A percentile compares a stretch with the other conserved stretches of the same genome.
Evolutionary conservation across 2,888 invertebrate genomes (phyloP).

Genomic region (Lasioglossum zephyrum): DNA sequence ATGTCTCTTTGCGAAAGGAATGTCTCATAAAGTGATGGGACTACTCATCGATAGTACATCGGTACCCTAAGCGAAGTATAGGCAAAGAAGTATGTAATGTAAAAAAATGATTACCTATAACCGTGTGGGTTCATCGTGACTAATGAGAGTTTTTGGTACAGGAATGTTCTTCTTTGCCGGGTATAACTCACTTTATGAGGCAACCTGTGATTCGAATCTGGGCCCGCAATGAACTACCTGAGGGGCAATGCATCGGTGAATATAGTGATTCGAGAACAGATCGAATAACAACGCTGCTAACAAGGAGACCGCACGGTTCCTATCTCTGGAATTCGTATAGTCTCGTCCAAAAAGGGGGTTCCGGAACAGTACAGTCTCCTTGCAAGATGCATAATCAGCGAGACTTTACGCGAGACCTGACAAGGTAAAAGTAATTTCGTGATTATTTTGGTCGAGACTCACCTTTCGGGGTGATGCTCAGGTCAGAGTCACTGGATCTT

Average conservation of each 20-base stretch:
- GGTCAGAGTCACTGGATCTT: constrained; percentile 96
- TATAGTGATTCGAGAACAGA: neutral
- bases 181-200: constrained; percentile 44
- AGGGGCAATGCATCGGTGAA: constrained; percentile 27
- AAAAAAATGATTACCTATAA: constrained; percentile 42
- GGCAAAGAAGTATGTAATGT: constrained; percentile 15
- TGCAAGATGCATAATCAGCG: neutral
- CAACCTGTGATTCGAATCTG: constrained; percentile 36
- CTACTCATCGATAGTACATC: neutral
- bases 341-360: neutral
- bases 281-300: neutral
- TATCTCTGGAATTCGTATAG: neutral
- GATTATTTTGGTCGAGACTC: constrained; percentile 70
- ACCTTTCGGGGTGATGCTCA: constrained; percentile 97
- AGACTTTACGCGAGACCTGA: neutral
- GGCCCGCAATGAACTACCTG: constrained; percentile 24
- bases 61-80: neutral
- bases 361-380: neutral
- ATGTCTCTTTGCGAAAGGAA: constrained; percentile 9
- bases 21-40: constrained; percentile 46
- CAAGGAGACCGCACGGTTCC: neutral
- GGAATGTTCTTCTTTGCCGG: constrained; percentile 38
- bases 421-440: neutral
- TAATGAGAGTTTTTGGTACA: constrained; percentile 35
- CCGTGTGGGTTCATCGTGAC: constrained; percentile 31